Base-by-base conservation (phyloP, 1,140 invertebrate species). In the Augochlora pura region DNA sequence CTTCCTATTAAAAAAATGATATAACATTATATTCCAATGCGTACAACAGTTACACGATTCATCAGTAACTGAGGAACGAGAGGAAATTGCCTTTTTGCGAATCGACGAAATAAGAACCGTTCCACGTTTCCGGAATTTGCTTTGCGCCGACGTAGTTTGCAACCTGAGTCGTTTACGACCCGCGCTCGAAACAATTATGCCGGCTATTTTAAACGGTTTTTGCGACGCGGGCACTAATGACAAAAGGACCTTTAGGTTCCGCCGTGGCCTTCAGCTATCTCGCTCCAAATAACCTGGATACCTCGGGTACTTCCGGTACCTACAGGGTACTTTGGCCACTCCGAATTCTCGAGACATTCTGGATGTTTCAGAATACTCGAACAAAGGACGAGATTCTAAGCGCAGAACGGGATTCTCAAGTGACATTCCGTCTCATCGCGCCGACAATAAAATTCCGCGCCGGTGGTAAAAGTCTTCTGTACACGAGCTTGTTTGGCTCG, bases 281-380 rank as follows among this genome's bases (percentile, higher is more conserved):
- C 10, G 39, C 42, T 16, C 1, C 25, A 5, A 21, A 72, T 49
- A 23, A 46, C 52, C 59, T 21, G 10, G 60, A 72, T 72, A 72
- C 25, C 59, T 49, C 23, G 8, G 59, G 59, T 63, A 72, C 70
- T 49, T 60, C 27, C 42, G 39, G 69, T 71, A 54, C 18, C 66
- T 54, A 32, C 52, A 32, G 27, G 27, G 67, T 69, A 63, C 70
- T 72, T 49, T 23, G 60, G 60, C 52, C 10, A 63, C 70, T 23
- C 32, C 60, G 14, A 64, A 62, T 73, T 73, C 71, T 54, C 42
- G 42, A 52, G n/a, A 25, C 60, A 52, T 25, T 23, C 62, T 38
- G 25, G 25, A 23, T 72, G 27, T 59, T 10, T 64, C 42, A 23
- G 14, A 38, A 73, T 54, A 63, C 70, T 72, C 25, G 39, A 32